phyloP scores from a whole-genome alignment of 2,797 vertebrate genomes.

The Botia kubotai region DNA sequence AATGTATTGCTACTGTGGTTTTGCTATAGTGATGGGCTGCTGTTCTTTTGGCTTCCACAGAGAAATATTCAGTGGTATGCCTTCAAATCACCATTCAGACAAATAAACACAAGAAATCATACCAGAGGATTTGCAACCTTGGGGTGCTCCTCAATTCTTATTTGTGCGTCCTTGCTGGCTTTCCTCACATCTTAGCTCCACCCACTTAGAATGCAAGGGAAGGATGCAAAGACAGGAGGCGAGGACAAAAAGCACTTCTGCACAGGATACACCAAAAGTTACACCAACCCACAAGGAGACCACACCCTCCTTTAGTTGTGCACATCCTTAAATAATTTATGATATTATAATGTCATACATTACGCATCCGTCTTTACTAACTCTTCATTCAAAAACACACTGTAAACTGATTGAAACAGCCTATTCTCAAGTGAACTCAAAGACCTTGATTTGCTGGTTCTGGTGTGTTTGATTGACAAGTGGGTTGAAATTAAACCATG shows the following conservation, averaged over 20 bases:
- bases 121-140: neutral
- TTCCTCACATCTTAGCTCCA: no score
- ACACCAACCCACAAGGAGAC: no score
- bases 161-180: no score
- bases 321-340: no score
- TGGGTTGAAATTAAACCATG: neutral
- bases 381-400: neutral
- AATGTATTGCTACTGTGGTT: slow-evolving; percentile 35
- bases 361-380: neutral
- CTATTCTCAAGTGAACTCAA: neutral
- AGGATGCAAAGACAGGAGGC: no score
- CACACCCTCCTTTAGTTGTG: no score
- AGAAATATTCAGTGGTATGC: neutral
- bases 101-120: neutral
- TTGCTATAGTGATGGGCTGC: neutral
- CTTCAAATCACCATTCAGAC: slow-evolving; percentile 4
- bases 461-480: neutral
- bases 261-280: no score
- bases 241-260: no score
- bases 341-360: no score
- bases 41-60: neutral
- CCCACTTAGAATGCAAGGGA: no score
- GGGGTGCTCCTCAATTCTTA: no score
- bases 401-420: neutral
- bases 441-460: neutral